Evolutionary conservation across 2,888 invertebrate genomes (phyloP), one percentile per base, ranked within the genome.

Genomic region (Monopis laevigella): DNA sequence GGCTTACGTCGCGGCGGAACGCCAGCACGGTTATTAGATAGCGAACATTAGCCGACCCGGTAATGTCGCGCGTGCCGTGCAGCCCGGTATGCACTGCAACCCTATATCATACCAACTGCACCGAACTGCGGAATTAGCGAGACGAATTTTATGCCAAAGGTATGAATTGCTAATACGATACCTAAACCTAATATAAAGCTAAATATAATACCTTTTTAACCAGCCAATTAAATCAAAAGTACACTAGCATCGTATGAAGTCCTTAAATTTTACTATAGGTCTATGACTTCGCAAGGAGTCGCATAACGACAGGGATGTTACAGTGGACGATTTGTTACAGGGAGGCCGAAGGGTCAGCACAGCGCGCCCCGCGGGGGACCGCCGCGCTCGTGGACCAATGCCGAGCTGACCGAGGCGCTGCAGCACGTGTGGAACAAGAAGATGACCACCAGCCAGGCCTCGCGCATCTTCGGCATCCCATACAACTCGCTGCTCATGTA

Each of bases 401-500:
- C 92, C 26, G 94, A 94, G 59, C 82, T 94, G 40, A 94, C 94
- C 40, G 92, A 93, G 71, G 94, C 94, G 2, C 83, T 94, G 40
- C 93, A 93, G 59, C 93, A 93, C 70, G 94, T 94, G n/a, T 94
- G 94, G 94, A 93, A 93, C 72, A 93, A 94, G 62, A 93, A 93
- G 65, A 94, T 94, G 93, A 94, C 94, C 47, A 94, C 94, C 32
- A 93, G 93, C 58, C 93, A 94, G 69, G 94, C 94, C 7, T 93
- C 93, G 16, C 78, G 94, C 47, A 90, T 93, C 63, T 94, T 93
- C 71, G 93, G 94, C 30, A 94, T 94, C 50, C 94, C 94, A n/a
- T 94, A 94, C 84, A 94, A 94, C 75, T 93, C 93, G 34, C 82
- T 94, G 38, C 78, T 94, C 42, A 94, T 94, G 94, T 94, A 94